Evolutionary conservation across 2,113 vertebrate species (phyloP).

Genomic region (Camelus bactrianus): DNA sequence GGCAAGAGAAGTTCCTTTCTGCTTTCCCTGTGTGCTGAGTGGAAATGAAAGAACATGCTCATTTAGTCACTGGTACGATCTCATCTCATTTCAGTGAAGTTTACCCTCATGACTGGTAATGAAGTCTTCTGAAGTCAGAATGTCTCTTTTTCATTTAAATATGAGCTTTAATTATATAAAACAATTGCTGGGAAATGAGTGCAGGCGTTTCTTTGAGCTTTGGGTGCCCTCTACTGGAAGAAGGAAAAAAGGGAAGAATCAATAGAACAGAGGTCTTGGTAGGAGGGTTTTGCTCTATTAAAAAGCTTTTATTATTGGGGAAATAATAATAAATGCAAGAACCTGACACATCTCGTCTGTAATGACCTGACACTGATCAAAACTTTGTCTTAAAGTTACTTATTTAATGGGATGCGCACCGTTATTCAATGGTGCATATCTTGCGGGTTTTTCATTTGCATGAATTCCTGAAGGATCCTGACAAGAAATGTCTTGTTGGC

Average conservation of each 20-base stretch:
- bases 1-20: slow-evolving; percentile 18
- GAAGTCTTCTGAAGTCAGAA: slow-evolving; percentile 54
- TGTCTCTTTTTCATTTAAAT: slow-evolving; percentile 58
- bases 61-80: background rate
- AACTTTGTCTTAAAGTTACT: background rate
- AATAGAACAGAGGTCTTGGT: background rate
- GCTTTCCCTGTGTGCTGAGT: background rate
- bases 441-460: background rate
- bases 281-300: background rate
- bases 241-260: slow-evolving; percentile 55
- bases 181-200: slow-evolving; percentile 47
- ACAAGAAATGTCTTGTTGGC: background rate
- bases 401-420: background rate
- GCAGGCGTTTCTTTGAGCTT: slow-evolving; percentile 74
- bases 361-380: background rate
- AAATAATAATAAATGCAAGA: background rate
- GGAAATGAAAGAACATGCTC: slow-evolving; percentile 2
- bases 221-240: slow-evolving; percentile 84
- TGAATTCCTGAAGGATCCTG: background rate
- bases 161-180: slow-evolving; percentile 74
- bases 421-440: background rate
- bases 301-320: background rate
- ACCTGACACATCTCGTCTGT: background rate
- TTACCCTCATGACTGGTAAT: background rate
- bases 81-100: slow-evolving; percentile 47